Conservation (phyloP, 1,140 invertebrate genomes). For the Polypedilum vanderplanki region DNA sequence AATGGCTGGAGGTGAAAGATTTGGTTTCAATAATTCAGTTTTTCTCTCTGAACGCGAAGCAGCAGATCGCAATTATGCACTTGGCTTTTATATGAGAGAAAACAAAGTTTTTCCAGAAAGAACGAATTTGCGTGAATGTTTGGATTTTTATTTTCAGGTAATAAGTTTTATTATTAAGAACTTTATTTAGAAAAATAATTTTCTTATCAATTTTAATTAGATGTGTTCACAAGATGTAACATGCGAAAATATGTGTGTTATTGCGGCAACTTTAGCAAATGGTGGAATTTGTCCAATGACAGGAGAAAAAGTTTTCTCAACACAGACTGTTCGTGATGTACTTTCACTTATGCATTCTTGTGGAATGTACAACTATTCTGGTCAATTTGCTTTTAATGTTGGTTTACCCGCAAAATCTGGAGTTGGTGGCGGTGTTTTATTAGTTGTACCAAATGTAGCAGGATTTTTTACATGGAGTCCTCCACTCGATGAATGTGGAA, state of each 20-base stretch:
- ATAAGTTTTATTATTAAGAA: conserved; percentile 33
- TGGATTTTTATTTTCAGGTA: conserved; percentile 99
- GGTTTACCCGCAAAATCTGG: conserved; percentile 97
- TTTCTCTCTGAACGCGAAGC: conserved; percentile 92
- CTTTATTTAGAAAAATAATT: neutral
- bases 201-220: conserved; percentile 44
- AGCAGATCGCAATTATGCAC: conserved; percentile 92
- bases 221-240: conserved; percentile 93
- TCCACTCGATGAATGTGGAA: conserved; percentile 81
- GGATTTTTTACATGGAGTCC: conserved; percentile 94
- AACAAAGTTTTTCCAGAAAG: conserved; percentile 90
- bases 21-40: conserved; percentile 95
- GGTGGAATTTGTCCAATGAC: conserved; percentile 97
- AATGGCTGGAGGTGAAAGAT: conserved; percentile 80
- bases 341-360: conserved; percentile 93
- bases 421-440: conserved; percentile 84
- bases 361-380: conserved; percentile 97
- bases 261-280: conserved; percentile 92
- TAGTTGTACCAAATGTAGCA: conserved; percentile 96
- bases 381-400: conserved; percentile 96
- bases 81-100: conserved; percentile 97
- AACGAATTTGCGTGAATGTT: conserved; percentile 80
- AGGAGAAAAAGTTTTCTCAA: conserved; percentile 82
- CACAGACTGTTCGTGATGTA: conserved; percentile 76
- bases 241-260: conserved; percentile 85